Evolutionary conservation across 2,797 vertebrate species (phyloP), one percentile per base, ranked within the genome.

Genomic region (Chrysocyon brachyurus): DNA sequence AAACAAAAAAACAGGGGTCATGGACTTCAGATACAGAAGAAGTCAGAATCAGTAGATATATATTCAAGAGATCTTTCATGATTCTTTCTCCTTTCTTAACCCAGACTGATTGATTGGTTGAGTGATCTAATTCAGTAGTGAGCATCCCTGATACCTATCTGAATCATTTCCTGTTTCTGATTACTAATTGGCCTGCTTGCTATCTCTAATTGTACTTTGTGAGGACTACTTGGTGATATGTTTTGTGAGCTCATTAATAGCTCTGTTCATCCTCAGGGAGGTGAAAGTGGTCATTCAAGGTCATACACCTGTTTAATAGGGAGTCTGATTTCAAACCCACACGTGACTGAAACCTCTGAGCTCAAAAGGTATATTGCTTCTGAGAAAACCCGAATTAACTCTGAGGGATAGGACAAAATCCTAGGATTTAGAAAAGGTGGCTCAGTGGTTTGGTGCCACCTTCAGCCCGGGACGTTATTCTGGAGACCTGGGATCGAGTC

Each of bases 171-270:
- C 33, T 91, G 26, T 68, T 96, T 97, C 84, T 28, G 22, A 87
- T 77, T 89, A 88, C 81, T 96, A 96, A 97, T 94, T 93, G 89
- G 75, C 57, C 75, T 91, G 68, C 88, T 90, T 96, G 79, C 72
- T 72, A 36, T 88, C 24, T 46, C 75, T 97, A 94, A 93, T 61
- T 95, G 89, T 54, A 72, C 83, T 93, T 94, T 57, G 70, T 85
- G 86, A 92, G 56, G 63, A 94, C 61, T 33, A 73, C 59, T 93
- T 57, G 46, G 85, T 61, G 16, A 90, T 31, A 52, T 72, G 33
- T 40, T 88, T n/a, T 94, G 77, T 73, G 70, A 96, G 82, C 31
- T 96, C 97, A 97, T 96, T 97, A 96, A 64, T 22, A 96, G 87
- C 52, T 97, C 96, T 97, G 84, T 96, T 92, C 66, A 95, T 68